Evolutionary conservation across 2,888 invertebrate genomes (phyloP), one percentile per base, ranked within the genome.

Genomic region (Heliconius cydno): DNA sequence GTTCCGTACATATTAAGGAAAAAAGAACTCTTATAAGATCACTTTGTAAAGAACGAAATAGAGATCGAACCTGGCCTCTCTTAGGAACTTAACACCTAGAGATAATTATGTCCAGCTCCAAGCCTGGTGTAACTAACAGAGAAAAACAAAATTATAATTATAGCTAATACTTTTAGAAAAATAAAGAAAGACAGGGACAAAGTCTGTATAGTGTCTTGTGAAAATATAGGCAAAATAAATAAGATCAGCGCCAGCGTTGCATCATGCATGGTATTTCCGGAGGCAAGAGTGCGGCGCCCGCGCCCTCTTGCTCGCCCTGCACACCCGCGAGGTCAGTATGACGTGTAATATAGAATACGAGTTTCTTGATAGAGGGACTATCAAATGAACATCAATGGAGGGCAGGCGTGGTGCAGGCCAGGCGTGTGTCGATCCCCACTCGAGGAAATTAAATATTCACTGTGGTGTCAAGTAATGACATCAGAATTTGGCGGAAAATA

Each of bases 241-340:
- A 76, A 76, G 22, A 28, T 79, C 70, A 71, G 77, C 79, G 77
- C 74, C 79, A 25, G 41, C 60, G 57, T 60, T 71, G 65, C 77
- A 79, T 71, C 70, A 79, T 77, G 79, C 46, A 10, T 72, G 81
- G 81, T 41, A 81, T 79, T 77, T 81, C 81, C 81, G 81, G 81
- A 77, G 22, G 3, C 34, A 38, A 67, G 34, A 65, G 28, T 12
- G 7, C 15, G 25, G 75, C 34, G 76, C 57, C 30, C 34, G 66
- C 65, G 46, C 25, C 60, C 65, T 46, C 34, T 7, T 34, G 34
- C 34, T 34, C 34, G 34, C 34, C 34, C 34, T 34, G 34, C 7
- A 10, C 73, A 57, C 52, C 25, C 30, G 52, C 28, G 22, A 57
- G 52, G 72, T 52, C 52, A 12, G 3, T 60, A 57, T 57, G 57